A percentile compares a stretch with the other conserved stretches of the same genome.
Evolutionary conservation across 1,140 invertebrate species (phyloP).

Genomic region (Pararge aegeria): DNA sequence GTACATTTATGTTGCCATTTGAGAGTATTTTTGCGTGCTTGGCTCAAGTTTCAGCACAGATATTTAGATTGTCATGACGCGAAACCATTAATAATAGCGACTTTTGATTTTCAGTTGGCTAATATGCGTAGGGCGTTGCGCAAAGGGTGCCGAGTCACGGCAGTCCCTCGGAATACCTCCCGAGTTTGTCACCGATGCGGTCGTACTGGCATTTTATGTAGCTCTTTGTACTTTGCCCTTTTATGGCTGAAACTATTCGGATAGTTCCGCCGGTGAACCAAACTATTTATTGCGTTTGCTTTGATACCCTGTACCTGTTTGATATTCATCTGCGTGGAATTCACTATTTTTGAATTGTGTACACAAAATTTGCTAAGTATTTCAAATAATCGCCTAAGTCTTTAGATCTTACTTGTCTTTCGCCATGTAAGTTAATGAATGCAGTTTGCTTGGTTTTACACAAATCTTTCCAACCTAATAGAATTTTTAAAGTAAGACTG

Average conservation of each 20-base stretch:
- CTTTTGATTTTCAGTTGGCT: conserved; percentile 76
- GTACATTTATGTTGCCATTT: conserved; percentile 58
- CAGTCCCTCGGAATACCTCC: conserved; percentile 66
- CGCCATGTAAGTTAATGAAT: too few species aligned
- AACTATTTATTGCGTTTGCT: conserved; percentile 63
- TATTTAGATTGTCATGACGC: conserved; percentile 75
- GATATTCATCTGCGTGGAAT: conserved; percentile 29
- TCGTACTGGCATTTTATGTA: conserved; percentile 73
- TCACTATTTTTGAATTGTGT: conserved; percentile 9
- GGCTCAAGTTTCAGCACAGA: conserved; percentile 61
- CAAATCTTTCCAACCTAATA: too few species aligned
- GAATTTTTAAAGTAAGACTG: too few species aligned
- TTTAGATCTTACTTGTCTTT: too few species aligned
- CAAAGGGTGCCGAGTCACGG: conserved; percentile 68
- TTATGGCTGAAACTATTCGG: conserved; percentile 70
- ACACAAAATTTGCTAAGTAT: not conserved
- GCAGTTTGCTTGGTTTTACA: too few species aligned
- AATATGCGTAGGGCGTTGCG: conserved; percentile 66
- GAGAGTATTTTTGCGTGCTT: conserved; percentile 52
- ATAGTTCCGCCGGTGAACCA: conserved; percentile 63
- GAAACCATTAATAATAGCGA: conserved; percentile 76
- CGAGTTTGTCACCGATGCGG: conserved; percentile 74
- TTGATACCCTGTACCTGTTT: conserved; percentile 48
- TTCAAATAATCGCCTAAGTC: not conserved
- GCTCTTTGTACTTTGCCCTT: conserved; percentile 75